A percentile compares a stretch with the other conserved stretches of the same genome.
Evolutionary conservation across 2,888 invertebrate species (phyloP).

Genomic region (Hypolimnas misippus): DNA sequence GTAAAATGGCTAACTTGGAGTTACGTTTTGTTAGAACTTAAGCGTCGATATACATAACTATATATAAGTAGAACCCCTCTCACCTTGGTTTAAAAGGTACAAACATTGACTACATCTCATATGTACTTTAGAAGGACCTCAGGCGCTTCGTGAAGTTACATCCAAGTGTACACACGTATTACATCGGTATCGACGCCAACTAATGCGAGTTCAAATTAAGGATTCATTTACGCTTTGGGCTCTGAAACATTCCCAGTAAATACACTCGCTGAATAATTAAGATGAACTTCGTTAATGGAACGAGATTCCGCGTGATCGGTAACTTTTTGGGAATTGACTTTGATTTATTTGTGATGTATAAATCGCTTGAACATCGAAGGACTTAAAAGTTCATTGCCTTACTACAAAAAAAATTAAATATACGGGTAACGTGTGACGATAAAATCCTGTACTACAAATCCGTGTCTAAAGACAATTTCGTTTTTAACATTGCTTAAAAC

Average conservation of each 20-base stretch:
- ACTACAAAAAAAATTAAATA: too few species aligned
- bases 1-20: too few species aligned
- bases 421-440: too few species aligned
- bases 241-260: conserved; percentile 16
- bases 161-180: background rate
- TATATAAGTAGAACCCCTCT: too few species aligned
- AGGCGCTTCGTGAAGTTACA: conserved; percentile 4
- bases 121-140: background rate
- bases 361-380: background rate
- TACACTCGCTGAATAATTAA: conserved; percentile 27
- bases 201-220: conserved; percentile 16
- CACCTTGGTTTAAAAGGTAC: too few species aligned
- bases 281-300: conserved; percentile 22
- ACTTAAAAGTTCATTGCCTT: too few species aligned
- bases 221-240: conserved; percentile 15
- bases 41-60: too few species aligned
- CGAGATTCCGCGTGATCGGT: conserved; percentile 9
- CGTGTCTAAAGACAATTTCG: too few species aligned
- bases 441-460: too few species aligned
- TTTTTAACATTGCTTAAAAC: too few species aligned
- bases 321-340: background rate
- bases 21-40: too few species aligned
- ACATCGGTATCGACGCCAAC: conserved; percentile 7
- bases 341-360: background rate
- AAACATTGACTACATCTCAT: too few species aligned